These are phyloP conservation scores for Ophioderma brevispina DNA, from an alignment of 35 echinoderm and acorn worm species.

Conservation along the genomic window DNA sequence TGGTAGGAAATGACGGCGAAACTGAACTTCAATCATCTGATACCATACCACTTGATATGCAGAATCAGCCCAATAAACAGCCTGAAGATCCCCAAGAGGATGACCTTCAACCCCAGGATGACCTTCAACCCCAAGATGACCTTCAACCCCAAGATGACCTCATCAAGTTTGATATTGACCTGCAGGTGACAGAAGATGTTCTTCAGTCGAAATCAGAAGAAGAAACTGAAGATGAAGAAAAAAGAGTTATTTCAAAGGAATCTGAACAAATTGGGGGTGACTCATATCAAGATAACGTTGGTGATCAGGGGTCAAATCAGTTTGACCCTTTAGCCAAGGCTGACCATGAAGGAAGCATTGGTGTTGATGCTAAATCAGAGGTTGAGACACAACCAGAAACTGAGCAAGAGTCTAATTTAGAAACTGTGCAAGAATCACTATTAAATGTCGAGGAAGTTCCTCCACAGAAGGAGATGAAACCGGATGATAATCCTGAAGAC, in stretches of 20 bases:
- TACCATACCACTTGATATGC: too few relatives aligned
- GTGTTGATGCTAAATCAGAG: not conserved
- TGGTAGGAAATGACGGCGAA: too few relatives aligned
- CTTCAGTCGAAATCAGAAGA: not conserved
- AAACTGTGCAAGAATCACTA: not conserved
- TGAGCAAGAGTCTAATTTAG: not conserved
- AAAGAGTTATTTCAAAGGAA: not conserved
- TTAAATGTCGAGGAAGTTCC: not conserved
- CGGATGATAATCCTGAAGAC: not conserved
- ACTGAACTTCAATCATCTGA: too few relatives aligned
- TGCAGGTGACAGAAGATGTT: not conserved
- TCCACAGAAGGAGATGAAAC: not conserved
- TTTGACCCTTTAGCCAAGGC: not conserved
- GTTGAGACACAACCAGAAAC: too few relatives aligned
- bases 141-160: not conserved
- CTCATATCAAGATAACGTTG: not conserved
- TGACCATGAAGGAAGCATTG: not conserved
- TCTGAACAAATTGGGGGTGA: not conserved
- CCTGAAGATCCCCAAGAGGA: too few relatives aligned
- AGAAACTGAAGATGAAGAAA: not conserved
- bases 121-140: not conserved
- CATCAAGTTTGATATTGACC: not conserved
- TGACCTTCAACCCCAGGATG: not conserved
- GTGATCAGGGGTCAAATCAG: not conserved
- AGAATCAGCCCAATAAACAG: too few relatives aligned